Percentiles rank a stretch among this genome's conserved stretches.
These are phyloP conservation scores for Fistularia commersonii DNA, from an alignment of 2,797 vertebrate genomes.

Conservation along the genomic window DNA sequence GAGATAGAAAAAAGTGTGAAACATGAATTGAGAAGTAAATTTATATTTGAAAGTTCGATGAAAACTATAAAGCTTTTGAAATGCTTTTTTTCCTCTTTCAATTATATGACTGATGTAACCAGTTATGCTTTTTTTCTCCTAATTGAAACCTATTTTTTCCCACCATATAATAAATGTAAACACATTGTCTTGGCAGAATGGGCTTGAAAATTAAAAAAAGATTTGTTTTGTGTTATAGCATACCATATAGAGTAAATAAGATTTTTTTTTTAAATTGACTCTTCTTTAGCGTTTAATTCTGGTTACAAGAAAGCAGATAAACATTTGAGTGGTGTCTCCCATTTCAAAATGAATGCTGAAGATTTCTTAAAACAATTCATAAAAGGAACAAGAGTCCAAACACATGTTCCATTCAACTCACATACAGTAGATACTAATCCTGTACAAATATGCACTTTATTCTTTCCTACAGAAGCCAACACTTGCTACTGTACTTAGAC, in stretches of 20 bases:
- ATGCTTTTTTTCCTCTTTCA: too few species aligned
- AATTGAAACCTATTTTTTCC: too few species aligned
- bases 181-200: too few species aligned
- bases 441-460: conserved; percentile 65
- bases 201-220: not conserved
- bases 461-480: conserved; percentile 53
- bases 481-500: conserved; percentile 65
- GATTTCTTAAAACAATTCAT: conserved; percentile 39
- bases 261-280: too few species aligned
- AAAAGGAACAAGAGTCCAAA: conserved; percentile 34
- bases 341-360: conserved; percentile 45
- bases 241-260: too few species aligned
- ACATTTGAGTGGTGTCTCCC: conserved; percentile 52
- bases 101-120: not conserved
- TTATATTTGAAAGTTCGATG: too few species aligned
- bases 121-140: not conserved
- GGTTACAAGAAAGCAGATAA: conserved; percentile 22
- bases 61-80: too few species aligned
- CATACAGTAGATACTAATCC: conserved; percentile 59
- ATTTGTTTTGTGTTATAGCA: not conserved
- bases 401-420: conserved; percentile 9
- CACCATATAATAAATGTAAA: too few species aligned
- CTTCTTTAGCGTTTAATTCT: too few species aligned
- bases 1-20: too few species aligned
- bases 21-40: too few species aligned